Conservation (phyloP, 2,113 vertebrate genomes). For the Sturnus vulgaris region DNA sequence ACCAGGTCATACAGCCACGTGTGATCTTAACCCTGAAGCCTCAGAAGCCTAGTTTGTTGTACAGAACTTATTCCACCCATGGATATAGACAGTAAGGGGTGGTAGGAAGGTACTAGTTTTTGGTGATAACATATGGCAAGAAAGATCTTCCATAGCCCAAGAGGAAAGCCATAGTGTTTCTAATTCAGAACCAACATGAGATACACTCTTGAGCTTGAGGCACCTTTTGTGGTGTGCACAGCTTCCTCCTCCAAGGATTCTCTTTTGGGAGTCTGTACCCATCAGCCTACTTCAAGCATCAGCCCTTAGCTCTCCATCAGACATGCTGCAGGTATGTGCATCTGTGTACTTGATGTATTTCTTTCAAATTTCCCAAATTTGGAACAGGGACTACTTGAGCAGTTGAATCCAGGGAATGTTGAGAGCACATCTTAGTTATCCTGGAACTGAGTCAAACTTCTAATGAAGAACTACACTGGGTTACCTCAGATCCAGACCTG, state of each 20-base stretch:
- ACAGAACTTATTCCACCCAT: background rate
- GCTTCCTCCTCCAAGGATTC: background rate
- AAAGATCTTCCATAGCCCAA: background rate
- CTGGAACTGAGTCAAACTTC: background rate
- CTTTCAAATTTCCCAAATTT: background rate
- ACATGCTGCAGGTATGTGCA: background rate
- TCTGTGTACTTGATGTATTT: background rate
- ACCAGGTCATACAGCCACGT: background rate
- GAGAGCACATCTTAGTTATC: background rate
- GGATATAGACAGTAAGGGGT: background rate
- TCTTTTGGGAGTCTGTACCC: background rate
- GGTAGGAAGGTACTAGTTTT: background rate
- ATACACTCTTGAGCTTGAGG: fast-evolving
- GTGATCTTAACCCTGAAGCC: background rate
- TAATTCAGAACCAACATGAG: background rate
- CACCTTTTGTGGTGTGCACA: background rate
- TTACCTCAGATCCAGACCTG: slow-evolving; percentile 21
- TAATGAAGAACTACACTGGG: background rate
- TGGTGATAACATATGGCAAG: background rate
- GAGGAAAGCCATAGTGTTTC: background rate
- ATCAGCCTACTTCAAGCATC: background rate
- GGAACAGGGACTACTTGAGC: background rate
- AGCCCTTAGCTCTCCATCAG: background rate
- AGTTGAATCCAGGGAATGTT: background rate
- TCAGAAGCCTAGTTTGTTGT: background rate